These are phyloP conservation scores for Eledona agricola DNA, from an alignment of 2,888 invertebrate genomes.

Conservation along the genomic window DNA sequence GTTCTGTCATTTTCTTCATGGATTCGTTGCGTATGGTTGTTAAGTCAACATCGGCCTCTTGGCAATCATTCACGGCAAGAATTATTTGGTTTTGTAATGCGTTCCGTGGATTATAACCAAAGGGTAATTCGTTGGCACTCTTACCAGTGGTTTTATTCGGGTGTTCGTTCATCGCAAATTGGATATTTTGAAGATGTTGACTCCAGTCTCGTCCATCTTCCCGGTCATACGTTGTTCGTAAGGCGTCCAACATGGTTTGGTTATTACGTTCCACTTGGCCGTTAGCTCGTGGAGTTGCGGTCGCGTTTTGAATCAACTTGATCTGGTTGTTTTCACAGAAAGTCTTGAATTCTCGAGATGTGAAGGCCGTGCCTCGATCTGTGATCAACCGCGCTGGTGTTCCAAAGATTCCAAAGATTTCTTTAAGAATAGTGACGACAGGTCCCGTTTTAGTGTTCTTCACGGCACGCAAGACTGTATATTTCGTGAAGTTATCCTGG, in stretches of 20 bases:
- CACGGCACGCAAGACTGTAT: conserved; percentile 6
- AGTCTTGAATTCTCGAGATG: conserved; percentile 17
- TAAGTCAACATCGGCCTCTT: too few species aligned
- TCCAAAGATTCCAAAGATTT: conserved; percentile 13
- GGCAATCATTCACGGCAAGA: too few species aligned
- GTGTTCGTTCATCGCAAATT: not conserved
- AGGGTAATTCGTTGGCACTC: too few species aligned
- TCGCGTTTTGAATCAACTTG: conserved; percentile 20
- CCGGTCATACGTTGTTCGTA: conserved; percentile 5
- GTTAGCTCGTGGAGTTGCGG: conserved; percentile 36
- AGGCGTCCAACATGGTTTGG: conserved; percentile 4
- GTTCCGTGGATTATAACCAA: too few species aligned
- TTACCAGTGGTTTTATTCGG: not conserved
- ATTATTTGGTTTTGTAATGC: too few species aligned
- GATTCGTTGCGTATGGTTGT: too few species aligned
- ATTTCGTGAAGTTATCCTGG: conserved; percentile 13
- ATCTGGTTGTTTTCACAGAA: conserved; percentile 20
- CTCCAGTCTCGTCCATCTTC: conserved; percentile 2
- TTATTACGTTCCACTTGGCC: conserved; percentile 35
- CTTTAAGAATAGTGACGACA: not conserved
- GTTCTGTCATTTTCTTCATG: too few species aligned
- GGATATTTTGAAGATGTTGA: not conserved
- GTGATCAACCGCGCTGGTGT: conserved; percentile 8
- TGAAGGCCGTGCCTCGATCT: conserved; percentile 30
- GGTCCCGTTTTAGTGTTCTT: conserved; percentile 13